Percentiles rank a stretch among this genome's conserved stretches.
phyloP scores from a whole-genome alignment of 2,113 vertebrate species.

The Anhinga rufa region DNA sequence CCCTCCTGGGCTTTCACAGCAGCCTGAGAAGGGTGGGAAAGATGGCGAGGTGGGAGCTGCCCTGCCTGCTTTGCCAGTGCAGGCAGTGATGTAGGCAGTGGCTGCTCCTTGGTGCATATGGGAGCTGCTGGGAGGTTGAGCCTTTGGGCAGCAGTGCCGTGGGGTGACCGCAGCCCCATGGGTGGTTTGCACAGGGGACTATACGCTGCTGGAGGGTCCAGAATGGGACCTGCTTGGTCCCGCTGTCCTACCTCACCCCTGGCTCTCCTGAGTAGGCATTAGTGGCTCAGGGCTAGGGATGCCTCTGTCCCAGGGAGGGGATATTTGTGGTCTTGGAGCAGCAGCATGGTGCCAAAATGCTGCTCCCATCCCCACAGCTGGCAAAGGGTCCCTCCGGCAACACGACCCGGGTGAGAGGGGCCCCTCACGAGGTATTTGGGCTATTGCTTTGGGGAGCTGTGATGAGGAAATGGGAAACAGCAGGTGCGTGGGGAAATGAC shows the following conservation, averaged over 20 bases:
- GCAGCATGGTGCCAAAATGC: neutral
- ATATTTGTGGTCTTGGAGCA: fast-evolving
- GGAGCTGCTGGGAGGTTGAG: neutral
- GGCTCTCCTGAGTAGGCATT: neutral
- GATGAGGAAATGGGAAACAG: neutral
- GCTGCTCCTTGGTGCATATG: neutral
- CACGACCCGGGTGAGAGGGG: neutral
- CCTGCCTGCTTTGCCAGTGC: neutral
- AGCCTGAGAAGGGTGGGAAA: neutral
- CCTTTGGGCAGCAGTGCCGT: neutral
- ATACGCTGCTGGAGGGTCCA: neutral
- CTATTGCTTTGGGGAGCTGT: neutral
- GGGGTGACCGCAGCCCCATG: neutral
- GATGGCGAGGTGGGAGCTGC: neutral
- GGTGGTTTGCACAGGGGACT: fast-evolving
- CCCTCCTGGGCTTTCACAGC: neutral
- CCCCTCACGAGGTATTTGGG: neutral
- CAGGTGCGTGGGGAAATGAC: neutral
- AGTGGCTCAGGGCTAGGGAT: neutral
- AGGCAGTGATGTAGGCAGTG: neutral
- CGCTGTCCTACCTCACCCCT: neutral
- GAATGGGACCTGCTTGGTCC: neutral
- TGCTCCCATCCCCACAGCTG: neutral
- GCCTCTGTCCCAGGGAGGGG: neutral
- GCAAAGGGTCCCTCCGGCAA: neutral